Percentiles rank a stretch among this genome's conserved stretches.
Conservation (phyloP, 2,888 invertebrate species). For the Epinotia nisella region DNA sequence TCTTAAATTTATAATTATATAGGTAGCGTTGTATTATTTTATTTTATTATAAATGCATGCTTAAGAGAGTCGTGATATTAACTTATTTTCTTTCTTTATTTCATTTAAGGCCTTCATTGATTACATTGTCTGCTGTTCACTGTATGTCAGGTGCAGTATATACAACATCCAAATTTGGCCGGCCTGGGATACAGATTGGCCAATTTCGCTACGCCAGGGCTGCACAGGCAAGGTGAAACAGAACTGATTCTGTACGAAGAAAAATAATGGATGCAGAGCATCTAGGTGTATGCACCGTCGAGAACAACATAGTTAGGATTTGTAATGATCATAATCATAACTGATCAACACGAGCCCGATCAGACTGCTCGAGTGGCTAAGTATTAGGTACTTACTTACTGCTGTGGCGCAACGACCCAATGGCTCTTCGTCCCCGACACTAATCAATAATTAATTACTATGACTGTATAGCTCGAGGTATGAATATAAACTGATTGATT, state of each 20-base stretch:
- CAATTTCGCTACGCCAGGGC: slow-evolving; percentile 1
- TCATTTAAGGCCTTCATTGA: neutral
- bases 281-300: slow-evolving; percentile 15
- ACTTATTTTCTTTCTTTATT: neutral
- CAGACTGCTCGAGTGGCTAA: too few relatives aligned
- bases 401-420: too few relatives aligned
- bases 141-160: neutral
- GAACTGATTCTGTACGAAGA: slow-evolving; percentile 26
- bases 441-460: too few relatives aligned
- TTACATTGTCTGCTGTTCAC: neutral
- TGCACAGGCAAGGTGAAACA: slow-evolving; percentile 6
- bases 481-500: too few relatives aligned
- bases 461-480: too few relatives aligned
- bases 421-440: too few relatives aligned
- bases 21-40: too few relatives aligned
- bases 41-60: too few relatives aligned
- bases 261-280: slow-evolving; percentile 14
- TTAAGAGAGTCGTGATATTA: neutral
- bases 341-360: neutral
- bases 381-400: too few relatives aligned
- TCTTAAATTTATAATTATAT: too few relatives aligned
- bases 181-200: slow-evolving; percentile 8
- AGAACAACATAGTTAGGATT: slow-evolving; percentile 5
- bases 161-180: slow-evolving; percentile 17
- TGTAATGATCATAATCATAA: slow-evolving; percentile 18